phyloP scores from a whole-genome alignment of 1,140 invertebrate genomes.

The Listronotus bonariensis region DNA sequence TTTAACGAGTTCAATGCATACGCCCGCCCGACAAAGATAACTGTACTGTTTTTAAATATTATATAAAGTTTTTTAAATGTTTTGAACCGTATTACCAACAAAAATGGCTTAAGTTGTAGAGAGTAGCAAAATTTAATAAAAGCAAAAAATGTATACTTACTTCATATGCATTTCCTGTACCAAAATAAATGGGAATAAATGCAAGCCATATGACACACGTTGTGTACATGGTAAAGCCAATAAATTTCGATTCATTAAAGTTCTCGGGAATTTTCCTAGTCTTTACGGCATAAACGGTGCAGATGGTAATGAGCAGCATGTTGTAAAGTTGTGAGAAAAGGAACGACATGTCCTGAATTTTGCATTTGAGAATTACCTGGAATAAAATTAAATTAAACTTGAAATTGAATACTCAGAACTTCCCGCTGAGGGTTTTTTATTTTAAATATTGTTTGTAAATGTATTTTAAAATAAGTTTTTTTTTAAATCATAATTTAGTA shows the following conservation, averaged over 20 bases:
- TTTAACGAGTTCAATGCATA: too few relatives aligned
- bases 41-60: too few relatives aligned
- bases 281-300: slow-evolving; percentile 76
- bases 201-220: slow-evolving; percentile 79
- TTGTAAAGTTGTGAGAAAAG: slow-evolving; percentile 74
- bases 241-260: slow-evolving; percentile 76
- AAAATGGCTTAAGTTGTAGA: too few relatives aligned
- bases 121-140: background rate
- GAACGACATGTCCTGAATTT: slow-evolving; percentile 69
- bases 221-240: slow-evolving; percentile 79
- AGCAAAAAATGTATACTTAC: slow-evolving; percentile 43
- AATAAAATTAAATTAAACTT: slow-evolving; percentile 24
- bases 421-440: too few relatives aligned
- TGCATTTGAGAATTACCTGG: slow-evolving; percentile 65
- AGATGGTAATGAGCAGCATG: slow-evolving; percentile 72
- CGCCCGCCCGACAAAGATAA: too few relatives aligned
- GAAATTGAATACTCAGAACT: background rate
- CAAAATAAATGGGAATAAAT: slow-evolving; percentile 76
- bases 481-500: too few relatives aligned
- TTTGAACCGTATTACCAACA: too few relatives aligned
- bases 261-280: slow-evolving; percentile 78
- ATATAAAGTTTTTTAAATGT: too few relatives aligned
- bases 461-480: too few relatives aligned
- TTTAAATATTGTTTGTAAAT: too few relatives aligned
- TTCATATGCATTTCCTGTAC: slow-evolving; percentile 68